These are phyloP conservation scores for Phaethornis superciliosus DNA, from an alignment of 2,113 vertebrate genomes.

Conservation along the genomic window DNA sequence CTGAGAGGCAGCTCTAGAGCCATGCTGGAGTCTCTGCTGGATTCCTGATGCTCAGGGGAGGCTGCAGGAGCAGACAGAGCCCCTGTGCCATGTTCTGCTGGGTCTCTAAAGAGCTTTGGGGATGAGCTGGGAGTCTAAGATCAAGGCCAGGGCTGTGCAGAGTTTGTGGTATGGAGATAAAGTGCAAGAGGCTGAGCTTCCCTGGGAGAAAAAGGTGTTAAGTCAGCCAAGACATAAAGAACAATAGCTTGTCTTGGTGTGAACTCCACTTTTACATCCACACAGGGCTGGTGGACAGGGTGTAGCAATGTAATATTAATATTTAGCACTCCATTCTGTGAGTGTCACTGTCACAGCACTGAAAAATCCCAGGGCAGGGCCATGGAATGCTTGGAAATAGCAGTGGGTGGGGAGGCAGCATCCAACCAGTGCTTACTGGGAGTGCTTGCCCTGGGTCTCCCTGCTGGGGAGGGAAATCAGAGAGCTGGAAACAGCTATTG, in stretches of 20 bases:
- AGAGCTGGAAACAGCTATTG: background rate
- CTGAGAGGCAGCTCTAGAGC: background rate
- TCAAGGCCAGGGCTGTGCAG: accelerated
- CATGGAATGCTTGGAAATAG: background rate
- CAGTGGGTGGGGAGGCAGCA: background rate
- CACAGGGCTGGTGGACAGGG: background rate
- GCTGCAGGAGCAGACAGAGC: background rate
- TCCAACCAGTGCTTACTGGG: background rate
- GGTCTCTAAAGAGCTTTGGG: background rate
- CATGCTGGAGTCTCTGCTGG: accelerated
- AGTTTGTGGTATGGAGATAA: background rate
- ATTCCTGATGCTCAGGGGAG: accelerated
- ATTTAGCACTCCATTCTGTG: accelerated
- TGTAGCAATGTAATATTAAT: accelerated
- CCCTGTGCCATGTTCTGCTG: background rate
- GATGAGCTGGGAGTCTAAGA: background rate
- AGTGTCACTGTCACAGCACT: background rate
- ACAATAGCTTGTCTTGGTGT: background rate
- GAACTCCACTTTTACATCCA: accelerated
- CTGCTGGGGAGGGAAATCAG: background rate
- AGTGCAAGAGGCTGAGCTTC: background rate
- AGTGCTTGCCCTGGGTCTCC: accelerated
- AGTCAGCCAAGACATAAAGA: background rate
- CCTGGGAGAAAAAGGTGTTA: background rate
- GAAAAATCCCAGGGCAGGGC: accelerated